Conservation (phyloP, 2,113 vertebrate species). For the Podarcis muralis region DNA sequence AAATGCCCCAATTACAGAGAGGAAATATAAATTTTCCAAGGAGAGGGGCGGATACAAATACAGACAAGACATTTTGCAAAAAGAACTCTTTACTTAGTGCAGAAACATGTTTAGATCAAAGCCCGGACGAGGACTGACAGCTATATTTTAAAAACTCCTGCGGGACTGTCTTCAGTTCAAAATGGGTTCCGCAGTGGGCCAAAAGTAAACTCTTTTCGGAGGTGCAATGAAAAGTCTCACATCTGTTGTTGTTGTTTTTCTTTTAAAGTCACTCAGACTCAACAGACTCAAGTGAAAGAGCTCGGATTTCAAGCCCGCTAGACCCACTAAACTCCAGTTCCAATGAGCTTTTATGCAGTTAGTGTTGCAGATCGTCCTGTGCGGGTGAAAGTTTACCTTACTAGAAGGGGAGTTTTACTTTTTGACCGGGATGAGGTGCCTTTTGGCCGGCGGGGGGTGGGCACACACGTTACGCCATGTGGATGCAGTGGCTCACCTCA, state of each 20-base stretch:
- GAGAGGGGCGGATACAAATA: not conserved
- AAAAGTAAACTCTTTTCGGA: not conserved
- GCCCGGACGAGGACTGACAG: not conserved
- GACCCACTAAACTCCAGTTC: not conserved
- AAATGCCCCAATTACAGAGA: slow-evolving; percentile 53
- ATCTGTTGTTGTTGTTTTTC: too few species aligned
- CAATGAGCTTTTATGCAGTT: too few species aligned
- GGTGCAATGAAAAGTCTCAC: not conserved
- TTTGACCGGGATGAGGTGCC: not conserved
- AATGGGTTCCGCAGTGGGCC: not conserved
- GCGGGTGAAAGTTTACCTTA: not conserved
- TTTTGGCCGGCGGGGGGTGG: too few species aligned
- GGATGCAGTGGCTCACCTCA: not conserved
- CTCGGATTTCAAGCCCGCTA: not conserved
- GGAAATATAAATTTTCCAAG: slow-evolving; percentile 38
- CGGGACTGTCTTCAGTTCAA: not conserved
- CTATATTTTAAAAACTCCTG: not conserved
- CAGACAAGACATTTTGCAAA: not conserved
- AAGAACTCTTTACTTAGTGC: not conserved
- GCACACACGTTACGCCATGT: not conserved
- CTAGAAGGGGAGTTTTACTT: not conserved
- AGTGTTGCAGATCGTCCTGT: not conserved
- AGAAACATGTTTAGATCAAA: not conserved
- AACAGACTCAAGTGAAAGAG: not conserved
- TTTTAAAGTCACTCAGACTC: too few species aligned